Evolutionary conservation across 2,888 invertebrate species (phyloP).

Genomic region (Listrodromus nycthemerus): DNA sequence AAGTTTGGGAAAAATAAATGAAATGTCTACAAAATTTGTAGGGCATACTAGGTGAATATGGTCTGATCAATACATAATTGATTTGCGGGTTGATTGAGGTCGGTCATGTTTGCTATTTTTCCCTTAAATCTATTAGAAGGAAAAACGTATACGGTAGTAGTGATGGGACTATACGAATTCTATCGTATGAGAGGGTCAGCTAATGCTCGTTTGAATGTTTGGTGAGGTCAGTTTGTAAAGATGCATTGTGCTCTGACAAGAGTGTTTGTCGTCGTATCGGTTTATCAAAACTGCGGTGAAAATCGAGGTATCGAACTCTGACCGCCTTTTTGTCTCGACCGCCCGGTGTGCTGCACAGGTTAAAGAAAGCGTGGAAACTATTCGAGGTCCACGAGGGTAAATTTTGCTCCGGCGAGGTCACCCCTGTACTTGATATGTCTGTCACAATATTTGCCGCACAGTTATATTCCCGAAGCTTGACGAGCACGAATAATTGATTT

Average conservation of each 20-base stretch:
- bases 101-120: too few relatives aligned
- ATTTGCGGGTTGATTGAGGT: too few relatives aligned
- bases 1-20: too few relatives aligned
- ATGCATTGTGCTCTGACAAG: neutral
- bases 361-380: constrained; percentile 33
- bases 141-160: neutral
- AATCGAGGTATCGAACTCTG: constrained; percentile 4
- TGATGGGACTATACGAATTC: neutral
- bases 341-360: constrained; percentile 18
- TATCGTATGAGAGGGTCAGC: neutral
- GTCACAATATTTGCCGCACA: constrained; percentile 53
- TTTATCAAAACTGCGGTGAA: neutral
- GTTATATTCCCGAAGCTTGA: constrained; percentile 16
- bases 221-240: neutral
- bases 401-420: constrained; percentile 5
- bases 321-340: constrained; percentile 12
- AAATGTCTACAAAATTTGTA: too few relatives aligned
- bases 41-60: too few relatives aligned
- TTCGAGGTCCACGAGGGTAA: constrained; percentile 1
- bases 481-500: neutral
- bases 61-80: too few relatives aligned
- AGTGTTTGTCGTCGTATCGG: neutral
- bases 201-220: neutral
- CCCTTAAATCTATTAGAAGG: too few relatives aligned
- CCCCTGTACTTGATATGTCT: neutral